Base-by-base conservation (phyloP, 2,888 invertebrate species). In the Tipula lateralis region DNA sequence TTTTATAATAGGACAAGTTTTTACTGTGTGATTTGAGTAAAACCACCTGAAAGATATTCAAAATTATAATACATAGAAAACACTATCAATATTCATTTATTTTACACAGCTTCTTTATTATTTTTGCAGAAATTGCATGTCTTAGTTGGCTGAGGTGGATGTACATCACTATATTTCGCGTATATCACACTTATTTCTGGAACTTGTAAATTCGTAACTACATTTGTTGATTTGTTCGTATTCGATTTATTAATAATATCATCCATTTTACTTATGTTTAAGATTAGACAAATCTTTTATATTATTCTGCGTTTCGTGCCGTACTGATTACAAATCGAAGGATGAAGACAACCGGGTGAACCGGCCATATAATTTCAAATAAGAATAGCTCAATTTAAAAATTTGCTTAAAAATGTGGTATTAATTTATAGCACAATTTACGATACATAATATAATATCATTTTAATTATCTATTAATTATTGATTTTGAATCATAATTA, bases 11-110 rank as follows among this genome's bases (percentile, higher is more conserved):
- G 83, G 84, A 66, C 85, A 85, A 24, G 83, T 32, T 29, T 84
- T 84, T 9, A 85, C 34, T n/a, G 85, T 84, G 29, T 85, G 85
- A 24, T 83, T 83, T 4, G 85, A 80, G 66, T 84, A 85, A 19
- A 84, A 85, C 34, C 84, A 84, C 34, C 85, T 85, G n/a, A 66
- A 66, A n/a, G n/a, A n/a, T n/a, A n/a, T n/a, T n/a, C n/a, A n/a
- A n/a, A 66, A 12, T 0, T 24, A 9, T 9, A 66, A 66, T 44
- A 50, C 19, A 80, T 19, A 81, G 13, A 24, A 34, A 9, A 16
- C 7, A 32, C 13, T 34, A 13, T 24, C 24, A 66, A 30, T 32
- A 84, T 19, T 29, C 0, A 84, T 34, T 84, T 39, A 6, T 16
- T 19, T 81, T 85, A 85, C 85, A 30, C 13, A 34, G 84, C 66